A percentile compares a stretch with the other conserved stretches of the same genome.
phyloP scores from a whole-genome alignment of 92 coral and sea anemone species.

The Porites evermanni region DNA sequence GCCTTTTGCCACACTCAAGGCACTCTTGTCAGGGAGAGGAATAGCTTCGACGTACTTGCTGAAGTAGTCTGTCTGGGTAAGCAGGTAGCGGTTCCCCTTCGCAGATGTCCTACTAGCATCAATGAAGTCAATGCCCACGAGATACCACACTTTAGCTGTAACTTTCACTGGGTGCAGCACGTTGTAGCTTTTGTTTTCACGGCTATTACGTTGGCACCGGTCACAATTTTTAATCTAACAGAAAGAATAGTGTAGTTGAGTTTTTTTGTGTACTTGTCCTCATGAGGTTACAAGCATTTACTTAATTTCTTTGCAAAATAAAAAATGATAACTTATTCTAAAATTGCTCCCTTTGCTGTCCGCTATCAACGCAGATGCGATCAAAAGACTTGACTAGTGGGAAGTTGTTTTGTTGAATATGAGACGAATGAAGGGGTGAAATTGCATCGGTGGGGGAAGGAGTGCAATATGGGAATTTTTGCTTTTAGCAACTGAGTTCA shows the following conservation, averaged over 20 bases:
- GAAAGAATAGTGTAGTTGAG: not conserved
- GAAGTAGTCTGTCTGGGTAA: conserved; percentile 75
- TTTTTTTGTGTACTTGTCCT: too few species aligned
- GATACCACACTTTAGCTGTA: conserved; percentile 67
- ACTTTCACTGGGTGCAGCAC: conserved; percentile 74
- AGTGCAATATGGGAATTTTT: too few species aligned
- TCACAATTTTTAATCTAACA: conserved; percentile 63
- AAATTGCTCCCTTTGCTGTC: too few species aligned
- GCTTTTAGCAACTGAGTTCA: too few species aligned
- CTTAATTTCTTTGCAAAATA: not conserved
- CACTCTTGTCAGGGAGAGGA: conserved; percentile 71
- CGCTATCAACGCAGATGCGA: too few species aligned
- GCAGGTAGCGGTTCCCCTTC: conserved; percentile 64
- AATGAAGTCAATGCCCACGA: conserved; percentile 69
- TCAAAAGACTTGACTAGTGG: too few species aligned
- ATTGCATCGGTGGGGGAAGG: too few species aligned
- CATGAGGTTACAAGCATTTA: not conserved
- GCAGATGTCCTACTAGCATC: conserved; percentile 59
- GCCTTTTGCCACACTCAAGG: conserved; percentile 64
- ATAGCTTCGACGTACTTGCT: conserved; percentile 71
- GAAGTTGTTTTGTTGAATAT: too few species aligned
- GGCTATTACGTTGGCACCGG: conserved; percentile 62
- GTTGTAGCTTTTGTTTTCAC: conserved; percentile 40
- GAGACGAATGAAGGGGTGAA: too few species aligned
- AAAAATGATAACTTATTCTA: not conserved